A percentile compares a stretch with the other conserved stretches of the same genome.
Conservation (phyloP, 2,888 invertebrate genomes). For the Cosmorhoe ocellata region DNA sequence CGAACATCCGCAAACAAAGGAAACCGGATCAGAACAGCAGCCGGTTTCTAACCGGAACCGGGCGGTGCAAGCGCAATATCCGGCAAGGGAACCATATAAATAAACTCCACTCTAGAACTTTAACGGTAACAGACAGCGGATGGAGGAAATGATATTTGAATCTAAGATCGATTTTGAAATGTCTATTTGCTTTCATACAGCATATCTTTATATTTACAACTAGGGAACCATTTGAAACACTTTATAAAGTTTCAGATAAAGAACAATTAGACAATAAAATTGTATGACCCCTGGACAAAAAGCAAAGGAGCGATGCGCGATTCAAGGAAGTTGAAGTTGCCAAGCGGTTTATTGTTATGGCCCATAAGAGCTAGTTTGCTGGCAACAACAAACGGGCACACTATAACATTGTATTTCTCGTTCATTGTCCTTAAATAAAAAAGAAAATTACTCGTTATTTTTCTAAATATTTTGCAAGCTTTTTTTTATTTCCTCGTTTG, state of each 20-base stretch:
- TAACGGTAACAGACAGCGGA: neutral
- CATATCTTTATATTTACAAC: no score
- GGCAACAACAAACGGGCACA: slow-evolving; percentile 8
- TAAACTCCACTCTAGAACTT: slow-evolving; percentile 11
- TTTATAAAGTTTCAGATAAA: neutral
- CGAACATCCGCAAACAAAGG: slow-evolving; percentile 17
- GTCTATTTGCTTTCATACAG: neutral
- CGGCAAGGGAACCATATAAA: slow-evolving; percentile 32
- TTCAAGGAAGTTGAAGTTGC: slow-evolving; percentile 12
- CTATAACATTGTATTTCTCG: slow-evolving; percentile 8
- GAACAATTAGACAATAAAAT: slow-evolving; percentile 10
- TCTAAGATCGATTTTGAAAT: neutral
- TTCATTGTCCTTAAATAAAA: slow-evolving; percentile 1
- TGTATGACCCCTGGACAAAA: slow-evolving; percentile 3
- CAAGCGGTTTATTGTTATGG: slow-evolving; percentile 25
- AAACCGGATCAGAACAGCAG: slow-evolving; percentile 14
- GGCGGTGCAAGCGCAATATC: slow-evolving; percentile 47
- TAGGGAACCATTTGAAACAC: no score
- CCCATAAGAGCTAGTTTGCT: slow-evolving; percentile 9
- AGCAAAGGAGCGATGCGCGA: slow-evolving; percentile 1
- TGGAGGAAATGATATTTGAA: slow-evolving; percentile 5
- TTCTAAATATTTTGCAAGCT: neutral
- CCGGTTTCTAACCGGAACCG: slow-evolving; percentile 31
- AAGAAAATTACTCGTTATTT: neutral
- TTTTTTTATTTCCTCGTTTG: no score